Evolutionary conservation across 2,113 vertebrate species (phyloP), one percentile per base, ranked within the genome.

Genomic region (Drymodes brunneopygia): DNA sequence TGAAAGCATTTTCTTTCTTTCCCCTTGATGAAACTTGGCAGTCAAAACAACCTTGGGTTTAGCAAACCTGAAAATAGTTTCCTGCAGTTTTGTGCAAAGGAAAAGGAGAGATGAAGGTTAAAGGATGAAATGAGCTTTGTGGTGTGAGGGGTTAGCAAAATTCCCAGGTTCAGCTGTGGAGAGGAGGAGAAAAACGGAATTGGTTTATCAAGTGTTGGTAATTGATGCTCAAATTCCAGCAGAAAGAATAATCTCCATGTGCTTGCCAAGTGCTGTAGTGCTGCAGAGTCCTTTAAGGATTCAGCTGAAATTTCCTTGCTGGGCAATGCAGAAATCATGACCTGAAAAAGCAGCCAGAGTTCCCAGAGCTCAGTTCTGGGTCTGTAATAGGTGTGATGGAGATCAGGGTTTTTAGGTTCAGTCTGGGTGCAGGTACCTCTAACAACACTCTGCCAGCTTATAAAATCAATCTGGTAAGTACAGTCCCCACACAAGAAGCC

Each of bases 11-110:
- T 80, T 58, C 54, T 56, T 85, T 87, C 33, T 88, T 64, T 44
- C 54, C 40, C 88, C 60, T 60, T 88, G 47, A 95, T 91, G 61
- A 31, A 53, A 31, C 58, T 92, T 96, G 90, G 77, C 86, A 97
- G 73, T 67, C 71, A 85, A 96, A 95, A 72, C 53, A 70, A 88
- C 81, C 27, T 56, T 85, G 50, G 38, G 38, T 74, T 91, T 89
- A 78, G 45, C 60, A 91, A 86, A 93, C 48, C 40, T 94, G 88
- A 86, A 69, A 94, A 71, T 23, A 81, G 36, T 56, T 79, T 66
- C 9, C 53, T 70, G 42, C 33, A 38, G 15, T 90, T 66, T 73
- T 85, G 22, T 73, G 40, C 12, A n/a, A 58, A 88, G 40, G 33
- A 57, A 60, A 56, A 84, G 58, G 79, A 74, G 75, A 87, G 35